Evolutionary conservation across 2,888 invertebrate species (phyloP), one percentile per base, ranked within the genome.

Genomic region (Thymelicus lineola): DNA sequence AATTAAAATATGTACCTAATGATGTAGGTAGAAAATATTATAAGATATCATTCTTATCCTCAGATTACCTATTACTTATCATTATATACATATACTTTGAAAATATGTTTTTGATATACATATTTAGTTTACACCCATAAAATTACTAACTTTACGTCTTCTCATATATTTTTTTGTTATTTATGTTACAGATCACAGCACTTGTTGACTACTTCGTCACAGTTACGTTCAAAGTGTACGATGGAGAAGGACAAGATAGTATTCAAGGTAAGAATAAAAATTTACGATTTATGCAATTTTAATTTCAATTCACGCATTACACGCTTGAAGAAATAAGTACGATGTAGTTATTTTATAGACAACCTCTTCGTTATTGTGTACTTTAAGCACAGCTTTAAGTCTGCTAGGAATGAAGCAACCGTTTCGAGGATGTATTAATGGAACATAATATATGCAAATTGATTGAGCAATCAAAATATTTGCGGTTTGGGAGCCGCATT

Each of bases 161-260:
- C 55, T 6, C 20, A 28, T 35, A 15, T 28, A 20, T 55, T 28
- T 15, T 55, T 14, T 28, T 55, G 20, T 35, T 45, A 48, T 50
- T 59, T 20, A 20, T 50, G 12, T 66, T 66, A 10, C 66, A 66
- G 66, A 48, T 57, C 28, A 10, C 45, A 20, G 10, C 36, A 7
- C 20, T 57, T 57, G 3, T 45, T 38, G n/a, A 42, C 0, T 46
- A 55, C 53, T 20, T 50, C 50, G 7, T 7, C 14, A 7, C 50
- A 20, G 10, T 42, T 7, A 14, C 42, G 0, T 65, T 28, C 9
- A 46, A 14, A 45, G 14, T 9, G 15, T 61, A 79, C 74, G 75
- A 92, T 92, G 91, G 91, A 93, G 70, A 91, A 90, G 75, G 90
- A 91, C 73, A 92, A 88, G 80, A 92, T 93, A 73, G 86, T 92